A percentile compares a stretch with the other conserved stretches of the same genome.
Conservation (phyloP, 1,140 invertebrate genomes). For the Pseudomyrmex dendroicus region DNA sequence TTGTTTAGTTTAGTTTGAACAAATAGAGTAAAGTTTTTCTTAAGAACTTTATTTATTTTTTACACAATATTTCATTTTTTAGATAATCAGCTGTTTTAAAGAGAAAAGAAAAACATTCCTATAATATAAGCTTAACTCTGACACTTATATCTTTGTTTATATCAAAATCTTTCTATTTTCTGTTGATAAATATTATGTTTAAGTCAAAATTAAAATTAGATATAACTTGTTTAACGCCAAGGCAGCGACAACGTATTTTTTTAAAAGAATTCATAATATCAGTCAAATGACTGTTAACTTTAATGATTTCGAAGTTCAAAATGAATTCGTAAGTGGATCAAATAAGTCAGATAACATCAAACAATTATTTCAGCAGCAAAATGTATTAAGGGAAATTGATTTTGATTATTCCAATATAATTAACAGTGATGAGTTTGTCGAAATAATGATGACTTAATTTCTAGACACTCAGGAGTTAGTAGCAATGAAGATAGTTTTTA, state of each 20-base stretch:
- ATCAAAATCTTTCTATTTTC: neutral
- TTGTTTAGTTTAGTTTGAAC: neutral
- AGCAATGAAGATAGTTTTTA: neutral
- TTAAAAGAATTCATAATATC: neutral
- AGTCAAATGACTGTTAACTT: neutral
- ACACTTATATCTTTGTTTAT: neutral
- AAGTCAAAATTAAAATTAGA: slow-evolving; percentile 16
- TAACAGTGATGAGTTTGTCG: neutral
- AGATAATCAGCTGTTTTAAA: neutral
- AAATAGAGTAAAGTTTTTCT: neutral
- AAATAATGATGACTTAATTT: slow-evolving; percentile 19
- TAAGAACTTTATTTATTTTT: neutral
- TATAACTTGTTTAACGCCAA: slow-evolving; percentile 31
- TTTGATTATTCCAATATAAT: slow-evolving; percentile 23
- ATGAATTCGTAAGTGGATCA: neutral
- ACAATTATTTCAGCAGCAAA: slow-evolving; percentile 16
- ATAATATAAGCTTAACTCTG: neutral
- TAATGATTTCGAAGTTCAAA: slow-evolving; percentile 16
- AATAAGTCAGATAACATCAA: neutral
- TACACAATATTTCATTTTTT: neutral
- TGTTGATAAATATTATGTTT: neutral
- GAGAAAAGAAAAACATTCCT: neutral
- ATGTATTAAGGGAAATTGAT: neutral
- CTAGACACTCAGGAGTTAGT: neutral
- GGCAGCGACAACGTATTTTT: slow-evolving; percentile 14